Evolutionary conservation across 2,797 vertebrate species (phyloP), one percentile per base, ranked within the genome.

Genomic region (Holocentrus rufus): DNA sequence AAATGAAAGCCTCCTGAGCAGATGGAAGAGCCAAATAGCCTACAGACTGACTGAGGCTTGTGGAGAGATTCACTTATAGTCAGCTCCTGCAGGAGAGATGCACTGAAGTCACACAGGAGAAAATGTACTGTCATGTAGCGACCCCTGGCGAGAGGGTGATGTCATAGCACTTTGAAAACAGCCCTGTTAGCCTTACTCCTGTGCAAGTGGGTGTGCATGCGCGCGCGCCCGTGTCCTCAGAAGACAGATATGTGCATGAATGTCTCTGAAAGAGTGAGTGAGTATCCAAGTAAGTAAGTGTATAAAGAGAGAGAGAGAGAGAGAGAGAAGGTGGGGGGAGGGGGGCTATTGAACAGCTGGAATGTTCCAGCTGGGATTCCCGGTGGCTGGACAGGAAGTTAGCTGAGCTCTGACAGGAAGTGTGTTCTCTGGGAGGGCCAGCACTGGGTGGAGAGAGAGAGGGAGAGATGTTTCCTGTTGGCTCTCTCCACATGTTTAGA

Each of bases 351-450:
- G 75, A 83, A 88, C 88, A 88, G 88, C 88, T 91, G 91, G 91
- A 93, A 91, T 91, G 91, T 91, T 92, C 90, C 91, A 91, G 86
- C 90, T 91, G 91, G 90, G 90, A 92, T 90, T 93, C 90, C 91
- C 87, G 64, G 87, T 93, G 88, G 86, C 88, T 90, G 88, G 78
- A 91, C 88, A 93, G 94, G 93, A 94, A 93, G 92, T 88, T 73
- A 78, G 87, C 85, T 79, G 85, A 92, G 89, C 83, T 82, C 82
- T 88, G 89, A 87, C 91, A 93, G 94, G 93, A 94, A 94, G 89
- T 84, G 85, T 87, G 90, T 74, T 85, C 76, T 88, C 74, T 90
- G 88, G 87, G 87, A 89, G 88, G 85, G 88, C 76, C 85, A 86
- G 79, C 76, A 25, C 67, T 23, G 75, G 73, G 81, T 65, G 80